Percentiles rank a stretch among this genome's conserved stretches.
Conservation (phyloP, 1,140 invertebrate genomes). For the Cotesia typhae region DNA sequence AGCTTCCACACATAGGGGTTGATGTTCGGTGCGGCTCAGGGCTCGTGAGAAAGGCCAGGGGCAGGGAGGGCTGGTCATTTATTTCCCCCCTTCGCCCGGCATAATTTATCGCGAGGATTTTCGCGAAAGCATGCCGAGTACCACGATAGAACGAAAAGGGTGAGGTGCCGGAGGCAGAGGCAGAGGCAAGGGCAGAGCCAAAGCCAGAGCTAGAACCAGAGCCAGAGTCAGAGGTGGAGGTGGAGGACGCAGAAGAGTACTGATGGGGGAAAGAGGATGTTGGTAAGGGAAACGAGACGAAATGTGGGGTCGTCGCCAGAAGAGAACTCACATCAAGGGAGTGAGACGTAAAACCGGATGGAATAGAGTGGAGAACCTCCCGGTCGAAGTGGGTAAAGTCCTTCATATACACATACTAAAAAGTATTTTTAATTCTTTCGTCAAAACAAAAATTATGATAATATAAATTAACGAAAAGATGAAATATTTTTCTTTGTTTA, state of each 20-base stretch:
- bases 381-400: constrained; percentile 24
- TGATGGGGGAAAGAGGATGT: constrained; percentile 25
- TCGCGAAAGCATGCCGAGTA: constrained; percentile 64
- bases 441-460: constrained; percentile 25
- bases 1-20: constrained; percentile 22
- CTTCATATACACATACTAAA: constrained; percentile 5
- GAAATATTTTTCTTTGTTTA: no score
- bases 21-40: constrained; percentile 42
- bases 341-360: constrained; percentile 16
- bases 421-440: constrained; percentile 14
- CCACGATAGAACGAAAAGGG: constrained; percentile 25
- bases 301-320: background rate
- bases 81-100: constrained; percentile 63
- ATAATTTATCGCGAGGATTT: constrained; percentile 68
- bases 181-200: background rate
- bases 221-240: constrained; percentile 25
- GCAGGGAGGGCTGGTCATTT: constrained; percentile 64
- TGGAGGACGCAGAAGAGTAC: constrained; percentile 24
- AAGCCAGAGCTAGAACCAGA: background rate
- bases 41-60: constrained; percentile 37
- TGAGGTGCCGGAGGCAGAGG: constrained; percentile 29
- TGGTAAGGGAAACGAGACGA: constrained; percentile 4
- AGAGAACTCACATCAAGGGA: constrained; percentile 9
- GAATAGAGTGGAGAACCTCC: constrained; percentile 26
- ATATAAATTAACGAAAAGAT: constrained; percentile 5